Evolutionary conservation across 2,888 invertebrate species (phyloP), one percentile per base, ranked within the genome.

Genomic region (Stenichneumon culpator): DNA sequence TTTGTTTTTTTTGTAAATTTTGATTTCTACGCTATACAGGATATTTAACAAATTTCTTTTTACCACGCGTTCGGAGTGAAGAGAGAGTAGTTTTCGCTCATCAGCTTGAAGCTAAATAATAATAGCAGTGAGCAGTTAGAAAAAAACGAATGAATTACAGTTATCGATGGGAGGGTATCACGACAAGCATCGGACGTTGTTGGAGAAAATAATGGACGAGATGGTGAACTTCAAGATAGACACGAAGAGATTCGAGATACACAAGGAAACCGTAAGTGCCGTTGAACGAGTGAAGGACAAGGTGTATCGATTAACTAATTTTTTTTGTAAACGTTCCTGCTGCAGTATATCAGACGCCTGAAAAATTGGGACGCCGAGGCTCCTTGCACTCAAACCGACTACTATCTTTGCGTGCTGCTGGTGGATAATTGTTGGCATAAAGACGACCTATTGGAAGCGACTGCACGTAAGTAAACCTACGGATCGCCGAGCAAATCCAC

Each of bases 311-410:
- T 39, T 39, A 6, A 9, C 9, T 39, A 11, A 39, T 3, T 47
- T 47, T n/a, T 79, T n/a, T 39, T 28, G 83, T n/a, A n/a, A 72
- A 72, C 28, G 2, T 16, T 47, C 4, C 16, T 47, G 14, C 44
- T 16, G 81, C 89, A 95, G 95, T 97, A 99, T 92, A 95, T 97
- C 9, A 95, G 99, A 78, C 95, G 95, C 14, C 93, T 99, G 90
- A 97, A 96, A 94, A 99, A 99, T 94, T 99, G 99, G 93, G 96
- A 97, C 79, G 97, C 98, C 0, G 99, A 99, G 89, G 99, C 99
- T 91, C 99, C 99, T 0, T 97, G 97, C 91, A 95, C 96, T 89
- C 98, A 98, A 93, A 97, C 98, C 0, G 96, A 97, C 11, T 98
- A 98, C 94, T 98, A 98, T 93, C 96, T 97, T 86, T 96, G 97